Evolutionary conservation across 2,888 invertebrate species (phyloP).

Genomic region (Alcis repandata): DNA sequence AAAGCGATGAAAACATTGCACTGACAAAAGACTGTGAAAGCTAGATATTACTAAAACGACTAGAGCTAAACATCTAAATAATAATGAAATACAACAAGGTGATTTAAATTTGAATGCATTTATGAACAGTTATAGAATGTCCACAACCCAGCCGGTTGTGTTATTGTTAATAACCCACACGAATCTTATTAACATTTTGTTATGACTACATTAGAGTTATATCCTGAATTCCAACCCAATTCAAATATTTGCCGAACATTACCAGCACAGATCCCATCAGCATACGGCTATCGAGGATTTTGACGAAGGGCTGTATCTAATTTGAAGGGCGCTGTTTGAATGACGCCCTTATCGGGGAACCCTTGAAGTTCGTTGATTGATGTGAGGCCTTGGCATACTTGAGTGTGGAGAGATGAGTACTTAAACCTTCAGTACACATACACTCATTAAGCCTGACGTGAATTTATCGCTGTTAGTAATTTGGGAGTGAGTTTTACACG

Average conservation of each 20-base stretch:
- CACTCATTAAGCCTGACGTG: constrained; percentile 16
- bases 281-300: constrained; percentile 27
- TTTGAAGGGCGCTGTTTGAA: constrained; percentile 39
- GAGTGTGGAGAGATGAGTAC: constrained; percentile 21
- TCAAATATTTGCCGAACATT: constrained; percentile 37
- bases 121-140: no score
- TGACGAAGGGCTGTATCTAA: constrained; percentile 40
- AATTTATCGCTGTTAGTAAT: constrained; percentile 28
- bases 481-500: constrained; percentile 14
- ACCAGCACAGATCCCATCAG: constrained; percentile 36
- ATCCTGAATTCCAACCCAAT: constrained; percentile 21
- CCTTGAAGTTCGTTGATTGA: constrained; percentile 43
- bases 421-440: constrained; percentile 26
- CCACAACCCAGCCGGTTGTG: no score
- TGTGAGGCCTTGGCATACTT: constrained; percentile 39
- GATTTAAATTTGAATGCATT: no score
- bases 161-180: no score
- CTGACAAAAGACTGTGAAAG: no score
- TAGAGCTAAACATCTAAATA: no score
- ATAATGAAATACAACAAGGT: no score
- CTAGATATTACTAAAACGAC: no score
- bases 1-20: no score
- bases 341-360: constrained; percentile 34
- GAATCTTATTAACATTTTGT: no score
- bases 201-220: neutral